Conservation (phyloP, 2,888 invertebrate genomes). For the Cosmia pyralina region DNA sequence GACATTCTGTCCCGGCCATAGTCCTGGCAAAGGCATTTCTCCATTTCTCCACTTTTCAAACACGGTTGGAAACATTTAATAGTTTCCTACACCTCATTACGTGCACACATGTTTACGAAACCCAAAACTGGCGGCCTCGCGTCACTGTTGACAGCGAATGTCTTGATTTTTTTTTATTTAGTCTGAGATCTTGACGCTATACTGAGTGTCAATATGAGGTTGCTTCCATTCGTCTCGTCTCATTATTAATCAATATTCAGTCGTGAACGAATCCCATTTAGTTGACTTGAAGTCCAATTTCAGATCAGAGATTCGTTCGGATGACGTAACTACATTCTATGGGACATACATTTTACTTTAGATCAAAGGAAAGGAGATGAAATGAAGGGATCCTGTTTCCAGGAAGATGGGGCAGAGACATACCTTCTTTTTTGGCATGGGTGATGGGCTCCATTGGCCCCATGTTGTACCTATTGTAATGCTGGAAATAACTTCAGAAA, state of each 20-base stretch:
- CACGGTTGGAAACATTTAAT: too few relatives aligned
- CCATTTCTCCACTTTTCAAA: too few relatives aligned
- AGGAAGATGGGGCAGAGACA: background rate
- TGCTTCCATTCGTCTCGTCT: background rate
- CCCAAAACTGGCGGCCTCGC: too few relatives aligned
- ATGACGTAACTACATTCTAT: background rate
- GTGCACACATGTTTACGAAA: too few relatives aligned
- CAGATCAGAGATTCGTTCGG: background rate
- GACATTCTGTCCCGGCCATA: too few relatives aligned
- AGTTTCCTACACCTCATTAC: too few relatives aligned
- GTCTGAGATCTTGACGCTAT: too few relatives aligned
- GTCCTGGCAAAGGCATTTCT: too few relatives aligned
- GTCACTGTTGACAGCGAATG: too few relatives aligned
- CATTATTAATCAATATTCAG: conserved; percentile 21
- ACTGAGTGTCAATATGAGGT: conserved; percentile 14
- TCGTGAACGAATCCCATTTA: conserved; percentile 13
- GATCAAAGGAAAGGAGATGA: conserved; percentile 4
- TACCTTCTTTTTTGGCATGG: too few relatives aligned
- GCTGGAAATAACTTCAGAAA: background rate
- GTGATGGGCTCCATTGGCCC: background rate
- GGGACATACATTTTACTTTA: background rate
- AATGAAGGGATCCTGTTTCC: background rate
- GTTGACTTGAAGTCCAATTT: conserved; percentile 23
- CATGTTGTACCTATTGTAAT: too few relatives aligned
- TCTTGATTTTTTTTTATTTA: too few relatives aligned